These are phyloP conservation scores for Ariopsis seemanni DNA, from an alignment of 2,113 vertebrate species.

Conservation along the genomic window DNA sequence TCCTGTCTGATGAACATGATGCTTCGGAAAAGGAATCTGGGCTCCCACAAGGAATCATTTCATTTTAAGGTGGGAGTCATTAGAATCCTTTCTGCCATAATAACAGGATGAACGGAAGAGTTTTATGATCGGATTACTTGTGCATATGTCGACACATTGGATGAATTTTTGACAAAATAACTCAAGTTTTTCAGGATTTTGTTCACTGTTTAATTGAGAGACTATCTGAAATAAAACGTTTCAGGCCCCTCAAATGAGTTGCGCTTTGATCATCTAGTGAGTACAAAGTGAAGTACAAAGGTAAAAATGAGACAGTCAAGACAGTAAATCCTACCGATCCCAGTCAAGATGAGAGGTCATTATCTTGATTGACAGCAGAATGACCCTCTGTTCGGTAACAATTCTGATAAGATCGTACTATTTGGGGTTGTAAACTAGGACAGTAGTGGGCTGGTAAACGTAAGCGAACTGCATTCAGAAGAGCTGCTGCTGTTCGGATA, in stretches of 20 bases:
- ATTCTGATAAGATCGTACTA: slow-evolving; percentile 34
- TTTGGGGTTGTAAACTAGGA: background rate
- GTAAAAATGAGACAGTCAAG: background rate
- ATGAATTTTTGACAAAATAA: background rate
- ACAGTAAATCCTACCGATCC: slow-evolving; percentile 8
- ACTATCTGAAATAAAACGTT: background rate
- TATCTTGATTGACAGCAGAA: background rate
- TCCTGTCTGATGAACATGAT: background rate
- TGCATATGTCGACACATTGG: background rate
- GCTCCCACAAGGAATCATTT: background rate
- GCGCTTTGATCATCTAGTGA: slow-evolving; percentile 2
- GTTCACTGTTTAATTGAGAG: background rate
- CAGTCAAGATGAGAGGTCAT: slow-evolving; percentile 11
- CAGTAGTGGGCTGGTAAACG: background rate
- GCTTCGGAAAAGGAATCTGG: background rate
- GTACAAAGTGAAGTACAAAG: background rate
- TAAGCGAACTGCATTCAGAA: background rate
- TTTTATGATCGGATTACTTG: background rate
- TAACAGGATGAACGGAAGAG: background rate
- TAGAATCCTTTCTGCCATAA: background rate
- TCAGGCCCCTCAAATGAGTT: background rate
- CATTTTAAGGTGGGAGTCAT: background rate
- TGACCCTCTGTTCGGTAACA: slow-evolving; percentile 24
- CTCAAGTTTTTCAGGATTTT: background rate
- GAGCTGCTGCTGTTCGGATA: background rate